These are phyloP conservation scores for Cherax quadricarinatus DNA, from an alignment of 1,140 invertebrate species.

Conservation along the genomic window DNA sequence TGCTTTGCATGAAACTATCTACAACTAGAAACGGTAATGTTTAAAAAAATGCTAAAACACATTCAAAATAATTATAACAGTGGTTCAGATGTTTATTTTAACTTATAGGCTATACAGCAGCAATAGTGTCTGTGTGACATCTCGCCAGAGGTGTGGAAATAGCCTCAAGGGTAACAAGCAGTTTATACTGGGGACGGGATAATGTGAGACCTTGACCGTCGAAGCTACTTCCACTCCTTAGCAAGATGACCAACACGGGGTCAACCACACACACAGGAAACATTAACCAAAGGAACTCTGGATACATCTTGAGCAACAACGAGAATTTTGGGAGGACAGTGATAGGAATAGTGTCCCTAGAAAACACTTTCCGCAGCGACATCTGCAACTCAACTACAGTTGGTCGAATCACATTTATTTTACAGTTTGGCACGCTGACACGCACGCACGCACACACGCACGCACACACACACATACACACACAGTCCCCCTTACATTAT, in stretches of 20 bases:
- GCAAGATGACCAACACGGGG: background rate
- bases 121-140: background rate
- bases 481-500: no score
- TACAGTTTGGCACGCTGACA: no score
- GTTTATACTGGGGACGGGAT: background rate
- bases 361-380: background rate
- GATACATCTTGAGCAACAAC: background rate
- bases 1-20: background rate
- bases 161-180: background rate
- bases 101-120: background rate
- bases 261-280: background rate
- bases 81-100: background rate
- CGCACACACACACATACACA: no score
- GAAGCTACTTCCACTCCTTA: background rate
- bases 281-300: slow-evolving; percentile 14
- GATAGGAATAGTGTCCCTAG: background rate
- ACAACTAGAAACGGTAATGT: background rate
- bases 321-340: background rate
- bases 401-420: no score
- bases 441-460: no score
- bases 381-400: no score
- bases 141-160: background rate
- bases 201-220: background rate
- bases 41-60: slow-evolving; percentile 3
- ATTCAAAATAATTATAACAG: background rate